phyloP scores from a whole-genome alignment of 2,888 invertebrate species.

The Congeria kusceri region DNA sequence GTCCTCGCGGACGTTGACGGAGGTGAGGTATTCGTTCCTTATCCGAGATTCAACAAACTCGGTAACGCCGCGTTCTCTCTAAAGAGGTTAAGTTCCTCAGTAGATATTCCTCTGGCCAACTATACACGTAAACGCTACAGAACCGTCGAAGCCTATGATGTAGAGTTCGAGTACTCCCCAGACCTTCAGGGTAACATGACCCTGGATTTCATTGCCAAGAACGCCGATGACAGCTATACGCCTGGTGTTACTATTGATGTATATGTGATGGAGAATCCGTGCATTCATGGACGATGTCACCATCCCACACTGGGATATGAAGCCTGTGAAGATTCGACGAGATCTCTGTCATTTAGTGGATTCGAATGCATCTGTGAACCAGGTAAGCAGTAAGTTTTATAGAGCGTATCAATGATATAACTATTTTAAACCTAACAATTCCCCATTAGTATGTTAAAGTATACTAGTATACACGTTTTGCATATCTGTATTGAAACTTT shows the following conservation, averaged over 20 bases:
- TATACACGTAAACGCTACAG: conserved; percentile 19
- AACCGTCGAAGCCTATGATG: conserved; percentile 39
- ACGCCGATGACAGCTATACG: conserved; percentile 23
- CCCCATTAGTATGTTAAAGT: no score
- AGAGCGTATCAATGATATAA: no score
- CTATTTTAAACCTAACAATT: no score
- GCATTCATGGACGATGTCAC: conserved; percentile 62
- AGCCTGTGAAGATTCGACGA: conserved; percentile 43
- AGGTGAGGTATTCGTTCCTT: conserved; percentile 28
- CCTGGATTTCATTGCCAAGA: conserved; percentile 49
- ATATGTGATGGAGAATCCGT: conserved; percentile 49
- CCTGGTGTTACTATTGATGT: conserved; percentile 43
- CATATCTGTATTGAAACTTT: not conserved
- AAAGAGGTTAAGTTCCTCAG: not conserved
- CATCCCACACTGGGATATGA: conserved; percentile 7
- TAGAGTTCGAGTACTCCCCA: conserved; percentile 28
- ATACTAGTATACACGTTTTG: no score
- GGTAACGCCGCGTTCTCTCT: conserved; percentile 43
- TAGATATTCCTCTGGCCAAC: conserved; percentile 17
- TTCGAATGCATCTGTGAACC: conserved; percentile 60
- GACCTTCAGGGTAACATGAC: conserved; percentile 47
- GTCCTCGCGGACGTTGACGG: conserved; percentile 53
- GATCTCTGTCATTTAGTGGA: conserved; percentile 54
- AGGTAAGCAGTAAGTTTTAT: conserved; percentile 24
- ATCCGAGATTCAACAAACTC: conserved; percentile 20